Conservation (phyloP, 2,797 vertebrate species). For the Hydrolagus colliei region DNA sequence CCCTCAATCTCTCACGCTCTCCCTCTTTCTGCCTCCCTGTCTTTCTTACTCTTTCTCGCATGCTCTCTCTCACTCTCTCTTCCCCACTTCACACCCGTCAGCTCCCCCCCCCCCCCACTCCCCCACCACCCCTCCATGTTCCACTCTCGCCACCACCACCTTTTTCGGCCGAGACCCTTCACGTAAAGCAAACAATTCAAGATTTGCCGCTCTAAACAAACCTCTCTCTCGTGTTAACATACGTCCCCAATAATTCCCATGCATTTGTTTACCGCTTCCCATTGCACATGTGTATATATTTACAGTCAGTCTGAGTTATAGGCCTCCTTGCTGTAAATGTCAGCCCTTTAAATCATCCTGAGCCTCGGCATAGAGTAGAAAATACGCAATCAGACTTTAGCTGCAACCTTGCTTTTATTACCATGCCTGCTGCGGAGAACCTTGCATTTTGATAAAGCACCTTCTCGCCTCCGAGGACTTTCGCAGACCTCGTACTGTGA, state of each 20-base stretch:
- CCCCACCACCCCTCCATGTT: no score
- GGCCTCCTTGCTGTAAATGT: constrained; percentile 88
- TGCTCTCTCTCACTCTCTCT: no score
- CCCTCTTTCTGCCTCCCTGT: no score
- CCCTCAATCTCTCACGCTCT: no score
- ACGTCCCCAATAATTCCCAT: not conserved
- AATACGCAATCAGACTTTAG: constrained; percentile 86
- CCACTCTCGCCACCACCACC: no score
- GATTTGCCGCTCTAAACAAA: no score
- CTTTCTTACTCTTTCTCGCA: no score
- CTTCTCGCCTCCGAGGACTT: constrained; percentile 44
- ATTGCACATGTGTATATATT: constrained; percentile 72
- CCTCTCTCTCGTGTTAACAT: not conserved
- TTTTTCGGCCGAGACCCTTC: no score
- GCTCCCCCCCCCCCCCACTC: no score
- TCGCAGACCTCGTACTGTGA: no score
- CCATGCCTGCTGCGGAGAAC: constrained; percentile 34
- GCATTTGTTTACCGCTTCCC: not conserved
- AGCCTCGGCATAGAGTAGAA: constrained; percentile 68
- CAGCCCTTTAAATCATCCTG: constrained; percentile 93
- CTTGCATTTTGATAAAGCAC: constrained; percentile 95
- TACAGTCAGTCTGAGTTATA: constrained; percentile 99
- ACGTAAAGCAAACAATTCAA: not conserved
- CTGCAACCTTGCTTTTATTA: constrained; percentile 85
- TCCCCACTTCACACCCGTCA: no score